A percentile compares a stretch with the other conserved stretches of the same genome.
Conservation (phyloP, 1,140 invertebrate genomes). For the Lepidurus arcticus region DNA sequence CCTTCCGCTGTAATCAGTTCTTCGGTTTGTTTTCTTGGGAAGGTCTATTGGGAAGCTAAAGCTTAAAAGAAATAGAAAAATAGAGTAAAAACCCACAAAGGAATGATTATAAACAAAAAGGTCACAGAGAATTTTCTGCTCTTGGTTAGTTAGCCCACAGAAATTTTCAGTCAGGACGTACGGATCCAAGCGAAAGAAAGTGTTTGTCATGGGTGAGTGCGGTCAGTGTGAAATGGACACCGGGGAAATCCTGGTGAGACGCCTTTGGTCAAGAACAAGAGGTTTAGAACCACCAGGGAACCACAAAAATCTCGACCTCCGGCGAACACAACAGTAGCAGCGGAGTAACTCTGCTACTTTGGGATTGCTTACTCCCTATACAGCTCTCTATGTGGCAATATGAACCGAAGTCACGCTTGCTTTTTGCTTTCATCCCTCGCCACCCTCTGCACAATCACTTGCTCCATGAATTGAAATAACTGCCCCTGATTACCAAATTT, state of each 20-base stretch:
- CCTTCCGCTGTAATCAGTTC: background rate
- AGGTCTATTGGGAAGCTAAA: background rate
- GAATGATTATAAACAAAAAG: too few relatives aligned
- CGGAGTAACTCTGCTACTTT: background rate
- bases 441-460: background rate
- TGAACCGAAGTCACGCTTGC: background rate
- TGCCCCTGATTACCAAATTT: slow-evolving; percentile 7
- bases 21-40: background rate
- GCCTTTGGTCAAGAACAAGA: slow-evolving; percentile 8
- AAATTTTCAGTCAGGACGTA: background rate
- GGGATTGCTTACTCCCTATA: slow-evolving; percentile 15
- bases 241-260: slow-evolving; percentile 16
- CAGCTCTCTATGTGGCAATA: background rate
- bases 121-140: background rate
- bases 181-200: background rate
- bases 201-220: slow-evolving; percentile 21
- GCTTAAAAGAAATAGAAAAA: background rate
- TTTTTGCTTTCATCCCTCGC: background rate
- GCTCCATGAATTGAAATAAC: slow-evolving; percentile 3
- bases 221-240: slow-evolving; percentile 21
- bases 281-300: background rate
- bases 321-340: background rate
- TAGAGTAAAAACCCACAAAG: background rate
- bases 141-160: background rate
- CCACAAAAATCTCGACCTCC: slow-evolving; percentile 14